Evolutionary conservation across 2,113 vertebrate genomes (phyloP), one percentile per base, ranked within the genome.

Genomic region (Melanerpes aurifrons): DNA sequence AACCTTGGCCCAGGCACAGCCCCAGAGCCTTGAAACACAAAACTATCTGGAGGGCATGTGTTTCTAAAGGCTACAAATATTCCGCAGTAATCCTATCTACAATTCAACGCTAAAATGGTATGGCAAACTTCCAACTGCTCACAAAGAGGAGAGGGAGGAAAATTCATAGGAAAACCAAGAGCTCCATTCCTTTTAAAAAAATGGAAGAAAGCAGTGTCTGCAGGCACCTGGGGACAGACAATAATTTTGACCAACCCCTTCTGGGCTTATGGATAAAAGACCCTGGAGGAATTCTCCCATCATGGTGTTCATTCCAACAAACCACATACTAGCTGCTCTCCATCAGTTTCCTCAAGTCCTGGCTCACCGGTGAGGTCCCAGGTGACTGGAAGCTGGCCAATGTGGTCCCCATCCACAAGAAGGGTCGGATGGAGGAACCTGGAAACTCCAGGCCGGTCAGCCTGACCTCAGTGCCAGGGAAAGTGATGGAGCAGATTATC

Each of bases 211-310:
- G 25, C 6, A 64, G 37, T 66, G 18, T 37, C 64, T 70, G 43
- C 15, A 82, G 43, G 12, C 47, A 32, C 37, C 10, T 24, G 35
- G 14, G 67, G 29, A 43, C 12, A 80, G 37, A 5, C 31, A 43
- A 2, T 5, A 14, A 4, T 70, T 18, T 37, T 20, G 1, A 25
- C 37, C 3, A 1, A 12, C 12, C 26, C 10, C 21, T 47, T 70
- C 15, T 56, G 31, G 12, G 4, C 6, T 63, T 29, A 21, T 4
- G 32, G 16, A 67, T 68, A 56, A 92, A 69, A 45, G 14, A 21
- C 25, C 25, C 15, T 0, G 6, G 28, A 43, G 7, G 11, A 80
- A 19, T 37, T 37, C 5, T 62, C 35, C 24, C 8, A 13, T 67
- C 7, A 7, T 31, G 32, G 40, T 37, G 94, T 92, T 78, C 20